Base-by-base conservation (phyloP, 1,140 invertebrate species). In the Trialeurodes vaporariorum region DNA sequence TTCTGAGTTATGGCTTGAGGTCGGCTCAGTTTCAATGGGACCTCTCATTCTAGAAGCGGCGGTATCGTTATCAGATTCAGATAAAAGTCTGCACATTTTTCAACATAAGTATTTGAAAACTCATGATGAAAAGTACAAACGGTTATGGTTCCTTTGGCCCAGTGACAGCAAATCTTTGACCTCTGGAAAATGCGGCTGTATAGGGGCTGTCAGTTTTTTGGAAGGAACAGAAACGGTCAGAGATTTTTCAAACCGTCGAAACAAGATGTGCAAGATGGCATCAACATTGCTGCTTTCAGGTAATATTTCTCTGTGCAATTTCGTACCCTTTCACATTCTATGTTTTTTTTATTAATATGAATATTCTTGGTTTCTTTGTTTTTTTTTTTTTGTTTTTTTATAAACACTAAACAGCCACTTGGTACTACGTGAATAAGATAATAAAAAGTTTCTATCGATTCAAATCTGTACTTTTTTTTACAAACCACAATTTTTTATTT, bases 161-260 rank as follows among this genome's bases (percentile, higher is more conserved):
- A 82, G 81, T 70, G 86, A 89, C 73, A 62, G 49, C 17, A 80
- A 83, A 70, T 79, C 81, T 34, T 26, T 68, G n/a, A 62, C 66
- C 34, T 73, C 77, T 9, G 83, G 84, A n/a, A 90, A 89, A 71
- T 98, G 97, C 78, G 96, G 94, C 0, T 99, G 97, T 79, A 88
- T 92, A 59, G 96, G 96, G 94, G 94, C 0, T 98, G 93, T 76
- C 81, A 82, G 21, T 99, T 99, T 79, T 98, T 98, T 78, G 95
- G 94, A 2, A 88, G 83, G 61, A 94, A 94, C 76, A 82, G 82
- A 72, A 95, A 95, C 77, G 94, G 94, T 0, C 77, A 85, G 23
- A 86, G 85, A 71, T 96, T 97, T 76, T 93, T 97, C 68, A 91
- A 93, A 74, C 91, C 92, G 0, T 88, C 83, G 71, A 83, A 85